Percentiles rank a stretch among this genome's conserved stretches.
phyloP scores from a whole-genome alignment of 1,140 invertebrate species.

The Penaeus indicus region DNA sequence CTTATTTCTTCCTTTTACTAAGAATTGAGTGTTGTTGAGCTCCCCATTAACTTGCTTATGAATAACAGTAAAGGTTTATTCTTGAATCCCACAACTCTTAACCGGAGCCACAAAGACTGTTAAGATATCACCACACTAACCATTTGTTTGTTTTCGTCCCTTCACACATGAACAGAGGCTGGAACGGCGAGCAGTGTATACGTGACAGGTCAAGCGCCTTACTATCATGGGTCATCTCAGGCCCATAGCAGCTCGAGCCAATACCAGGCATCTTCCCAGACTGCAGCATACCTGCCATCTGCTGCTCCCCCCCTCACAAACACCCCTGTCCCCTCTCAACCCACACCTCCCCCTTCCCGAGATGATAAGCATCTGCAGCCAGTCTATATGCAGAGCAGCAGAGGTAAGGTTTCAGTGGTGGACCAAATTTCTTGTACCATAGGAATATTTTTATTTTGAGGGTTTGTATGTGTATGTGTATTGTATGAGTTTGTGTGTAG shows the following conservation, averaged over 20 bases:
- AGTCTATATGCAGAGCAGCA: slow-evolving; percentile 54
- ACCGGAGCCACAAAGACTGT: too few species aligned
- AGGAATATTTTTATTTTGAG: too few species aligned
- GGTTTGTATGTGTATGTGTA: too few species aligned
- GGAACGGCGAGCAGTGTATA: slow-evolving; percentile 47
- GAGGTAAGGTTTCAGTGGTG: slow-evolving; percentile 24
- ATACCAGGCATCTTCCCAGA: slow-evolving; percentile 49
- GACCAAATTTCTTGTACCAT: too few species aligned
- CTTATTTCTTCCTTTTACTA: too few species aligned
- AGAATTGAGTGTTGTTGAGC: too few species aligned
- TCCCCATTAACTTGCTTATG: too few species aligned
- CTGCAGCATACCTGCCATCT: slow-evolving; percentile 53
- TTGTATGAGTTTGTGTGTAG: too few species aligned
- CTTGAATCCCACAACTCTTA: too few species aligned
- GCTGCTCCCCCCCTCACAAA: slow-evolving; percentile 39
- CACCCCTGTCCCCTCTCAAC: slow-evolving; percentile 36
- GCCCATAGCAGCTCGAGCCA: slow-evolving; percentile 45
- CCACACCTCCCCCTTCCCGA: slow-evolving; percentile 39
- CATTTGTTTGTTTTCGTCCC: not conserved
- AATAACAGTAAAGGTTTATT: too few species aligned
- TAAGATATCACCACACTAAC: not conserved
- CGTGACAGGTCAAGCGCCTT: slow-evolving; percentile 52
- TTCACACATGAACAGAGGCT: slow-evolving; percentile 27
- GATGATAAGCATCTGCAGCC: slow-evolving; percentile 59
- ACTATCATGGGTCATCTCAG: slow-evolving; percentile 55